phyloP scores from a whole-genome alignment of 1,140 invertebrate species.

The Macrosteles quadrilineatus region DNA sequence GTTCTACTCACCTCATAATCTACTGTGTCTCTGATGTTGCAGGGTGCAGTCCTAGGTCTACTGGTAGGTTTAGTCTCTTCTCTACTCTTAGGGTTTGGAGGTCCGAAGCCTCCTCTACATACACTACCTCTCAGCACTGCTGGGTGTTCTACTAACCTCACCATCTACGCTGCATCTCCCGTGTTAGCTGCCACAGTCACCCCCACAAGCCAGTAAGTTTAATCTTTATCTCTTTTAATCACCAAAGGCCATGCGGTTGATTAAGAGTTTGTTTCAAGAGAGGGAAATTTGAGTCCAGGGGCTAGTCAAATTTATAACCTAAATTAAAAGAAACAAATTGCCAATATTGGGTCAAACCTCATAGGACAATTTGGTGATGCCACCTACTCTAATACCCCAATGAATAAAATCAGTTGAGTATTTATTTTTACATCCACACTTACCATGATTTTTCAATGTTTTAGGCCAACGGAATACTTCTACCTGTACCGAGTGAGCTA shows the following conservation, averaged over 20 bases:
- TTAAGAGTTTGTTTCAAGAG: too few relatives aligned
- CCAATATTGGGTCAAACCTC: too few relatives aligned
- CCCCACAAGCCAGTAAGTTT: neutral
- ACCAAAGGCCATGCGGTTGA: too few relatives aligned
- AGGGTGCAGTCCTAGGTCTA: constrained; percentile 70
- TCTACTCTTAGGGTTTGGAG: constrained; percentile 86
- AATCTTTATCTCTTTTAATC: too few relatives aligned
- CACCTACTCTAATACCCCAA: too few relatives aligned
- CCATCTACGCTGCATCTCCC: neutral
- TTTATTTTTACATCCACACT: neutral
- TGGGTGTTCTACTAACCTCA: constrained; percentile 22
- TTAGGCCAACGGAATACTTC: constrained; percentile 54
- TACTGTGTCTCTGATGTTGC: constrained; percentile 20
- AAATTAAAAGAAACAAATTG: too few relatives aligned
- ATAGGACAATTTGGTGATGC: too few relatives aligned
- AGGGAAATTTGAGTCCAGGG: too few relatives aligned
- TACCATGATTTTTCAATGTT: neutral
- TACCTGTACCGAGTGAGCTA: constrained; percentile 81
- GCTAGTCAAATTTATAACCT: too few relatives aligned
- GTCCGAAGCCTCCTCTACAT: constrained; percentile 63
- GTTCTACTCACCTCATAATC: too few relatives aligned
- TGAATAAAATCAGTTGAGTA: too few relatives aligned
- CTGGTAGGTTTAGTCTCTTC: constrained; percentile 65
- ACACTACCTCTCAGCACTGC: constrained; percentile 32
- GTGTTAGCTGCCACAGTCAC: neutral